Evolutionary conservation across 2,113 vertebrate genomes (phyloP), one percentile per base, ranked within the genome.

Genomic region (Vulpes vulpes): DNA sequence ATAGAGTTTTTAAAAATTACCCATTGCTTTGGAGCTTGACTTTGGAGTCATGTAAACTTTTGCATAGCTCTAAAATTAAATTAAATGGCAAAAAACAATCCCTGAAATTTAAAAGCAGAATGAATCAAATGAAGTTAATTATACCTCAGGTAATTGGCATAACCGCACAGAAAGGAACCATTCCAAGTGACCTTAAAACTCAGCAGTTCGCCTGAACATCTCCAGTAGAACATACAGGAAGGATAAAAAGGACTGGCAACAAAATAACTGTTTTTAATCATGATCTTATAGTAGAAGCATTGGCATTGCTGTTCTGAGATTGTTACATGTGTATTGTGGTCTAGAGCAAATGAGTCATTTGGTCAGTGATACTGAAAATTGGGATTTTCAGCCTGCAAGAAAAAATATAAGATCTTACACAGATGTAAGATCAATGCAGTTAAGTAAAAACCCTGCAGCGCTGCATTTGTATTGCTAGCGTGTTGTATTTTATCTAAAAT

Each of bases 31-130:
- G 53, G 67, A 83, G 53, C 71, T 85, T 78, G 22, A 71, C 53
- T 97, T 96, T 91, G 38, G 49, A 96, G 64, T 82, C 27, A 11
- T 76, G 30, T 38, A 60, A 60, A 55, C 65, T 78, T 94, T 82
- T 84, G 79, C 43, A 35, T 81, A 74, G 57, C 81, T 85, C 73
- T 85, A 80, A 82, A 92, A 87, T 81, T 92, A 73, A 85, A 38
- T 69, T 57, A 82, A 38, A 32, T 87, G 53, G 38, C 95, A 92
- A 76, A 96, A 94, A 89, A 12, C 23, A 83, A 32, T 49, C 53
- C 30, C 71, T 94, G 65, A 76, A 95, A 90, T 53, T 87, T 87
- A 81, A 90, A 94, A 78, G 30, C 23, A 97, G 65, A 88, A 53
- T 74, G 69, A 95, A 84, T 95, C 57, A 67, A 25, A 20, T 95